Percentiles rank a stretch among this genome's conserved stretches.
Evolutionary conservation across 2,113 vertebrate species (phyloP).

Genomic region (Lepus americanus): DNA sequence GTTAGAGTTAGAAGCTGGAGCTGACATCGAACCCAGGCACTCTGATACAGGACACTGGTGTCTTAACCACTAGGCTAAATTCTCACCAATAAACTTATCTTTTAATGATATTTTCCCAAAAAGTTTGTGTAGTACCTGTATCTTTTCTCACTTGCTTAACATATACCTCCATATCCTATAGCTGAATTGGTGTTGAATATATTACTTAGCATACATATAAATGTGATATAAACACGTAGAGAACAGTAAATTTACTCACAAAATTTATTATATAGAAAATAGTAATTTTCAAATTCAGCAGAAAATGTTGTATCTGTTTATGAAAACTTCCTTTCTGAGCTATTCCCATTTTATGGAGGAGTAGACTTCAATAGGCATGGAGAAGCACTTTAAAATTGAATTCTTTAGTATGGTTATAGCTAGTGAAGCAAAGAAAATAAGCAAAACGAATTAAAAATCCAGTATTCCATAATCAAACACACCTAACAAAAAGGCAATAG

Average conservation of each 20-base stretch:
- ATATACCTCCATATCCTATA: not conserved
- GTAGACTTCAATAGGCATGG: not conserved
- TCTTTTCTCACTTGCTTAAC: not conserved
- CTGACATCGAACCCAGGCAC: too few relatives aligned
- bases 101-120: too few relatives aligned
- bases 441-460: not conserved
- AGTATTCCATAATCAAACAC: not conserved
- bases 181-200: not conserved
- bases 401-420: not conserved
- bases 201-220: not conserved
- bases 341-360: not conserved
- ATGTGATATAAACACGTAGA: not conserved
- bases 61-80: too few relatives aligned
- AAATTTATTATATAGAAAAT: not conserved
- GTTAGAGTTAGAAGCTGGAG: too few relatives aligned
- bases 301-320: not conserved
- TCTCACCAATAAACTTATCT: too few relatives aligned
- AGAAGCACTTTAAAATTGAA: not conserved
- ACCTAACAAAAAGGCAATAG: not conserved
- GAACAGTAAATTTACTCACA: not conserved
- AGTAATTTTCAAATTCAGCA: not conserved
- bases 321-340: not conserved
- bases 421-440: slow-evolving; percentile 11
- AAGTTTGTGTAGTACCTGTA: too few relatives aligned
- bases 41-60: too few relatives aligned